Evolutionary conservation across 2,797 vertebrate genomes (phyloP).

Genomic region (Amniataba percoides): DNA sequence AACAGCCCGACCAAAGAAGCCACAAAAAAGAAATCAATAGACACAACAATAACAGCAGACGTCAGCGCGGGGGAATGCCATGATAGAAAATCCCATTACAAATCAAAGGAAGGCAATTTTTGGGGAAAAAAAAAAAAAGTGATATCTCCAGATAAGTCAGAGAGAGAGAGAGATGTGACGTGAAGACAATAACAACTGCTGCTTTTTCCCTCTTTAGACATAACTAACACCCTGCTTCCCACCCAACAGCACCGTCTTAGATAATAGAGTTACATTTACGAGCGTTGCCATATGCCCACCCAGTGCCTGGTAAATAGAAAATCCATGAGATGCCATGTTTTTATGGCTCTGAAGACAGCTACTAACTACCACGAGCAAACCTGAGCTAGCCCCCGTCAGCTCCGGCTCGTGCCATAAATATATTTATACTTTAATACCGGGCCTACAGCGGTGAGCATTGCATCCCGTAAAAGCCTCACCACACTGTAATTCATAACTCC

Average conservation of each 20-base stretch:
- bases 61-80: constrained; percentile 66
- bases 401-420: constrained; percentile 69
- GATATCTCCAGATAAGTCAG: constrained; percentile 70
- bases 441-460: constrained; percentile 68
- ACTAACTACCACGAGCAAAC: constrained; percentile 74
- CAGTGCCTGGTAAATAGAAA: constrained; percentile 79
- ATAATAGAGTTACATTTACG: constrained; percentile 78
- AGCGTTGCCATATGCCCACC: constrained; percentile 78
- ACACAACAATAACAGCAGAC: constrained; percentile 76
- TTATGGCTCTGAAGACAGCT: constrained; percentile 72
- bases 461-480: constrained; percentile 70
- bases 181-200: constrained; percentile 61
- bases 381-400: constrained; percentile 60
- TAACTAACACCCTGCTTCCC: constrained; percentile 72
- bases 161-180: constrained; percentile 64
- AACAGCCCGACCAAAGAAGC: constrained; percentile 63
- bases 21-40: constrained; percentile 75
- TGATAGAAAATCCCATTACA: constrained; percentile 77
- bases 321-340: constrained; percentile 79
- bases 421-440: constrained; percentile 77
- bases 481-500: constrained; percentile 75
- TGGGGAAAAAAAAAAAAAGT: constrained; percentile 40
- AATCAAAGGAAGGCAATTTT: constrained; percentile 78
- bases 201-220: constrained; percentile 66
- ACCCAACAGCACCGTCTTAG: constrained; percentile 68